These are phyloP conservation scores for Microtus oregoni DNA, from an alignment of 2,113 vertebrate genomes.

Conservation along the genomic window DNA sequence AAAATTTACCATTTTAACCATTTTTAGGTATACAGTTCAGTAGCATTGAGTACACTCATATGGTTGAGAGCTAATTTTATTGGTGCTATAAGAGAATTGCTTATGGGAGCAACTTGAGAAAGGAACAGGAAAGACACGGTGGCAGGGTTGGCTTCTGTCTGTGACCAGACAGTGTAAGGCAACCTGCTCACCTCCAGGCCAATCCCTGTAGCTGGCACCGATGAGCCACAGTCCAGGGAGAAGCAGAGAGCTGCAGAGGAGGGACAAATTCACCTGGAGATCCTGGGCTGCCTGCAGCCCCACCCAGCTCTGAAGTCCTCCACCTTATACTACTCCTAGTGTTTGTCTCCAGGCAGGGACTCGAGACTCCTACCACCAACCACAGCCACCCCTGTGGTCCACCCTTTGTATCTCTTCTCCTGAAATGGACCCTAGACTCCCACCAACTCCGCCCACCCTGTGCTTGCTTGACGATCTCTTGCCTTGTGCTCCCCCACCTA, in stretches of 20 bases:
- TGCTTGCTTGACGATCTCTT: background rate
- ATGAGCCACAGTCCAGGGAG: background rate
- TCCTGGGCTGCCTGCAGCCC: background rate
- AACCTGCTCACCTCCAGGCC: background rate
- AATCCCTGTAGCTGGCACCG: background rate
- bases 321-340: background rate
- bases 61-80: background rate
- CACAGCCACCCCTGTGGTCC: background rate
- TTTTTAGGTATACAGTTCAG: background rate
- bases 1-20: background rate
- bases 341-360: background rate
- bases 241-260: background rate
- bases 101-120: background rate
- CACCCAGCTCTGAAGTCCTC: background rate
- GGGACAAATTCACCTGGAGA: background rate
- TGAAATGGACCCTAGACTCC: background rate
- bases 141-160: background rate
- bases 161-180: background rate
- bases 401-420: background rate
- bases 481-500: background rate
- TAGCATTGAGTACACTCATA: background rate
- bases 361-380: background rate
- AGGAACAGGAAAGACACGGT: background rate
- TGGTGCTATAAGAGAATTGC: background rate
- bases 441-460: background rate